phyloP scores from a whole-genome alignment of 2,888 invertebrate species.

The Parelbella ahira region DNA sequence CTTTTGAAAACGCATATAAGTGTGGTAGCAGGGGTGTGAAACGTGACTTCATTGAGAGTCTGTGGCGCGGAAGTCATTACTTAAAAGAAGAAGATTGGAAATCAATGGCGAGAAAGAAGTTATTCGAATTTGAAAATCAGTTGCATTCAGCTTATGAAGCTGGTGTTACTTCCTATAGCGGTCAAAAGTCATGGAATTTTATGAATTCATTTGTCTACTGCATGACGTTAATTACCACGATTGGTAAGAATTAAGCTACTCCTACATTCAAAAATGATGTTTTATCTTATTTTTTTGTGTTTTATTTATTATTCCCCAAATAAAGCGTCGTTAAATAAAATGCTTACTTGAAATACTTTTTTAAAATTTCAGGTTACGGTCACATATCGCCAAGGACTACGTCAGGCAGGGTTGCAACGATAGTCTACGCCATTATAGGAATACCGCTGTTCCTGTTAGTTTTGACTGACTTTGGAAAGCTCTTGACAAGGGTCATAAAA shows the following conservation, averaged over 20 bases:
- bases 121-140: conserved; percentile 92
- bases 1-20: conserved; percentile 92
- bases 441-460: conserved; percentile 97
- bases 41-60: conserved; percentile 89
- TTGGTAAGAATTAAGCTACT: conserved; percentile 89
- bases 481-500: conserved; percentile 94
- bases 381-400: conserved; percentile 95
- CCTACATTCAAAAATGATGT: too few species aligned
- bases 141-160: conserved; percentile 91
- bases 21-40: conserved; percentile 93
- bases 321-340: too few species aligned
- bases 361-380: conserved; percentile 90
- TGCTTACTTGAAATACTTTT: conserved; percentile 2
- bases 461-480: conserved; percentile 96
- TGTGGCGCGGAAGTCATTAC: conserved; percentile 91
- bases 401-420: conserved; percentile 92
- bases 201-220: conserved; percentile 93
- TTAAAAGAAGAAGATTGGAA: conserved; percentile 95
- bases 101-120: conserved; percentile 87
- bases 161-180: conserved; percentile 91
- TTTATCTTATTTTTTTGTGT: conserved; percentile 9
- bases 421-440: conserved; percentile 96
- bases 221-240: conserved; percentile 92
- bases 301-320: conserved; percentile 10
- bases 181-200: conserved; percentile 92